Base-by-base conservation (phyloP, 2,113 vertebrate genomes). In the Antennarius striatus region DNA sequence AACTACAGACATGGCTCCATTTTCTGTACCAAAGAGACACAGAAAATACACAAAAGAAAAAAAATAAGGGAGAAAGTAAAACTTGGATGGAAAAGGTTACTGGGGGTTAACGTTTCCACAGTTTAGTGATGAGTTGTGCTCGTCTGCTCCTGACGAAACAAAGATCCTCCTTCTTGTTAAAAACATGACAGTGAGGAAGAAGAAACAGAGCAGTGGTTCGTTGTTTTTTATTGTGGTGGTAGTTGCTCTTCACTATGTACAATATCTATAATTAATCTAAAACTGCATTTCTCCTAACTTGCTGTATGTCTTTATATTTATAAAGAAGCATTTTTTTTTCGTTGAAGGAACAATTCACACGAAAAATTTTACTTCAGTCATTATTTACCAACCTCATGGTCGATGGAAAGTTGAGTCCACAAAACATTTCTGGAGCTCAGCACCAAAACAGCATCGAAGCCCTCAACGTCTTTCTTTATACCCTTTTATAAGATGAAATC, bases 221-320 rank as follows among this genome's bases (percentile, higher is more conserved):
- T 93, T 93, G 93, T 92, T 91, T 94, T 71, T 72, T 81, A 80
- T 73, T 88, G 46, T 86, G 91, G 77, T 91, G 90, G 91, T 87
- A 75, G 47, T 73, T 79, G 70, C 65, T 84, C 79, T 72, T 85
- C 30, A 88, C 93, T 96, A 95, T 97, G 90, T 98, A 97, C 96
- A 98, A 96, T 98, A 94, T 94, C 95, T 95, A 96, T 81, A 86
- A 56, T 75, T 90, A 15, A 46, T 80, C 86, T 90, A 91, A 90
- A 92, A 91, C 75, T 72, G 86, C 66, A 50, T 71, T 45, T 49
- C 1, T 56, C 29, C 67, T 79, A 78, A 68, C 59, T 29, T 82
- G 42, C 51, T 73, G 52, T 56, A 54, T 71, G 51, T 73, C n/a
- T 57, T 6, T 46, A 9, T 59, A 43, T 64, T 48, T 54, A 22